Base-by-base conservation (phyloP, 37 sponge, comb jelly and placozoan genomes). In the Diacarnus erythraeanus region DNA sequence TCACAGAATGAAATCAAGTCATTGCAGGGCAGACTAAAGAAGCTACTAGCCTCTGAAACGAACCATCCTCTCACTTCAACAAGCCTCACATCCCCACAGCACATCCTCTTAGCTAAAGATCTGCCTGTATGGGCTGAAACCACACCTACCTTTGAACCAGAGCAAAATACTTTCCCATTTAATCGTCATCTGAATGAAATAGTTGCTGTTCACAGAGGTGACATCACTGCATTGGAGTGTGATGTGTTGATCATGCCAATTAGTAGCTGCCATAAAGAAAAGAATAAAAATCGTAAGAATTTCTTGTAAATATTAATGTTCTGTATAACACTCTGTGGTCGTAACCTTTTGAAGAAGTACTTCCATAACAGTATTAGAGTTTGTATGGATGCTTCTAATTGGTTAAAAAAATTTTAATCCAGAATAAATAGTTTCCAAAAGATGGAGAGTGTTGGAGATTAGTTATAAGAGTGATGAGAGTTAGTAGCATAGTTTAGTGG, bases 161-260 rank as follows among this genome's bases (percentile, higher is more conserved):
- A 10, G 15, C 42, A 42, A 9, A 42, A 44, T 65, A 73, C 42
- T 8, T 82, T 60, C 41, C 74, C 65, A 17, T 82, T 26, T 38
- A 61, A 73, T 29, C 30, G 58, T 29, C 70, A 68, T 17, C 58
- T 68, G 25, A 68, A 67, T 65, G 64, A 64, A 29, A 36, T 71
- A n/a, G 77, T 88, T 1, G 44, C 74, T 30, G 54, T 82, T 21
- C 63, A 76, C 37, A 17, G 10, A 38, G 83, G 57, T 35, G 30
- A 27, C 27, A 47, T 72, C 36, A 76, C 78, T 2, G 47, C 41
- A 33, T 56, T 88, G 64, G 18, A 35, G n/a, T 77, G 82, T 71
- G 83, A 88, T 60, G 83, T 77, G 54, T 41, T 88, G 23, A 64
- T 88, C 12, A 40, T 88, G 42, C 86, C 88, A 33, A 65, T 72